These are phyloP conservation scores for Brachypalpus laphriformis DNA, from an alignment of 2,888 invertebrate species.

Conservation along the genomic window DNA sequence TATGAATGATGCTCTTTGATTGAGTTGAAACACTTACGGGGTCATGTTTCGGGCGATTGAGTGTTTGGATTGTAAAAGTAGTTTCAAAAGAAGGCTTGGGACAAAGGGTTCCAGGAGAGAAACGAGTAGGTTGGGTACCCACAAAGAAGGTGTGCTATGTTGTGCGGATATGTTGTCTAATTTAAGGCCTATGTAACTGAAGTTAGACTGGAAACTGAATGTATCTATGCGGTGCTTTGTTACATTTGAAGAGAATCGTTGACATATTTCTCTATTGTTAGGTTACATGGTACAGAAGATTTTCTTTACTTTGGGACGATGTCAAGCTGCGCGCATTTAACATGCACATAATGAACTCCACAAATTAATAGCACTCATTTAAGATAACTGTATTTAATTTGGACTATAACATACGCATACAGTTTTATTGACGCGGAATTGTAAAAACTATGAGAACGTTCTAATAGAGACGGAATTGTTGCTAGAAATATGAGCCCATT, in stretches of 20 bases:
- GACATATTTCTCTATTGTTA: not conserved
- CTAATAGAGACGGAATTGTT: too few species aligned
- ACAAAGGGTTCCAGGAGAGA: not conserved
- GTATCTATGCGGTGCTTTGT: not conserved
- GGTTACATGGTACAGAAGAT: not conserved
- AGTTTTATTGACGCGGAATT: too few species aligned
- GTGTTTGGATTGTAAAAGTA: slow-evolving; percentile 5
- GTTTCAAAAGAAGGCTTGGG: slow-evolving; percentile 2
- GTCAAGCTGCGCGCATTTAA: too few species aligned
- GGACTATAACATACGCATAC: too few species aligned
- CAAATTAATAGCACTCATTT: too few species aligned
- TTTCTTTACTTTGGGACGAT: too few species aligned
- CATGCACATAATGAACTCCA: too few species aligned
- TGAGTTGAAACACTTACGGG: slow-evolving; percentile 47
- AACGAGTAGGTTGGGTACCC: too few species aligned
- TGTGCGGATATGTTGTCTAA: not conserved
- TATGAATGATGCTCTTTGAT: slow-evolving; percentile 52
- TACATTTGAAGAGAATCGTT: not conserved
- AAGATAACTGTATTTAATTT: too few species aligned
- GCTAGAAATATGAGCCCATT: too few species aligned
- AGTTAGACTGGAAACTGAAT: not conserved
- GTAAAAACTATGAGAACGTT: too few species aligned
- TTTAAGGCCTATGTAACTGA: not conserved
- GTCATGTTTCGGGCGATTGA: slow-evolving; percentile 45
- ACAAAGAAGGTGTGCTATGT: not conserved